Base-by-base conservation (phyloP, 2,888 invertebrate species). In the Eumerus sabulonum region DNA sequence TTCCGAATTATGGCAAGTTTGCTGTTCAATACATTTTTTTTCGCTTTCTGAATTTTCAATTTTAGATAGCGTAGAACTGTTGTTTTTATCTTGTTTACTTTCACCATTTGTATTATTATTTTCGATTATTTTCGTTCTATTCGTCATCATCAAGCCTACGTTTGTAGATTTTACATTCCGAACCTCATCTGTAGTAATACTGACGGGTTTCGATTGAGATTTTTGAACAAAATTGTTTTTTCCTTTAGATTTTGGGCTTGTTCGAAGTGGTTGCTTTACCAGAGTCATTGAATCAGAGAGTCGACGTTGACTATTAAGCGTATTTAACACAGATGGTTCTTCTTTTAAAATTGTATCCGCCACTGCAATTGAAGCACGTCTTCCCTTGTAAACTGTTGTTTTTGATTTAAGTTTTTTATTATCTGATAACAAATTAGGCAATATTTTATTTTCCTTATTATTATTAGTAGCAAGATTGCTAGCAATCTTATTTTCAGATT, bases 201-300 rank as follows among this genome's bases (percentile, higher is more conserved):
- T 1, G n/a, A n/a, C n/a, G n/a, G n/a, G n/a, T 72, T 12, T 16
- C 0, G 36, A 18, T 18, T 3, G 19, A 7, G 45, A 0, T n/a
- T 77, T 72, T 1, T 35, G 0, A 4, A 27, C 3, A 27, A 7
- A 27, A 7, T 4, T 27, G 27, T 27, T 27, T 36, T 72, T 72
- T 9, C 38, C 66, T 14, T 12, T 13, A 0, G 35, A 16, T n/a
- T 59, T 53, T 38, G 11, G 14, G 2, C 38, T 67, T 13, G 16
- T 70, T 77, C 27, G 45, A 16, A 53, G 71, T 83, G 85, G 84
- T 84, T 85, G 85, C 72, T 86, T 87, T 2, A 87, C 82, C 72
- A 87, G 82, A 47, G 88, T 82, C 67, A 85, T 86, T 9, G 87
- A 87, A 79, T 88, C 87, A 13, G 87, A 87, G 62, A 87, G 87